Conservation (phyloP, 2,113 vertebrate genomes). For the Dipodomys merriami region DNA sequence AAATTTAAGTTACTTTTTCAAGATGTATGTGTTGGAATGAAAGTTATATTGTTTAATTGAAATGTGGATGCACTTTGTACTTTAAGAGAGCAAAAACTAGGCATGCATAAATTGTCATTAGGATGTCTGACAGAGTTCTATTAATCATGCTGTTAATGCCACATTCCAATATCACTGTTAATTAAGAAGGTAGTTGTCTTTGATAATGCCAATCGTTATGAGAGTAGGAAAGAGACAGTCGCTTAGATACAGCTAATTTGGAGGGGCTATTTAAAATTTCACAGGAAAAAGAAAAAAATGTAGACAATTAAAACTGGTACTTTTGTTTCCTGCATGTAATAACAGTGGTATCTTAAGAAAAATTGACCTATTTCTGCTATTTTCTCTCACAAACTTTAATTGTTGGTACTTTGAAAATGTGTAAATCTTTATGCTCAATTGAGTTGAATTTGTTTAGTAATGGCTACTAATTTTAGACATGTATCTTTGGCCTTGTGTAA, state of each 20-base stretch:
- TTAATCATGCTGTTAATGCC: constrained; percentile 22
- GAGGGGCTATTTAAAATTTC: constrained; percentile 53
- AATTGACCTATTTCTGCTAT: background rate
- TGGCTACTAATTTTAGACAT: constrained; percentile 40
- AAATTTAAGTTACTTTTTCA: background rate
- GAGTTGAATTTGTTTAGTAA: background rate
- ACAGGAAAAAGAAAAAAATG: constrained; percentile 35
- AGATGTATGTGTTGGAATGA: background rate
- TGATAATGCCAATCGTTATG: constrained; percentile 26
- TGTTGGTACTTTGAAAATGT: constrained; percentile 47
- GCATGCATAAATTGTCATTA: background rate
- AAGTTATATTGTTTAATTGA: background rate
- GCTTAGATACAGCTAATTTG: constrained; percentile 67
- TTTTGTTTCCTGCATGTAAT: constrained; percentile 56
- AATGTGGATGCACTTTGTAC: background rate
- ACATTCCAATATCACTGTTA: constrained; percentile 39
- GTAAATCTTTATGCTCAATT: background rate
- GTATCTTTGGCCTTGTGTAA: constrained; percentile 23
- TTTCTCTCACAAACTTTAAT: background rate
- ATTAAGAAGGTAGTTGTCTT: constrained; percentile 49
- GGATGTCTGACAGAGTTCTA: background rate
- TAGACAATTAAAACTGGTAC: background rate
- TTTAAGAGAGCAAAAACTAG: constrained; percentile 18
- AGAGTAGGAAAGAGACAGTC: constrained; percentile 18
- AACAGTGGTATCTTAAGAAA: constrained; percentile 31